A percentile compares a stretch with the other conserved stretches of the same genome.
Evolutionary conservation across 2,888 invertebrate species (phyloP).

Genomic region (Nemapogon koenigi): DNA sequence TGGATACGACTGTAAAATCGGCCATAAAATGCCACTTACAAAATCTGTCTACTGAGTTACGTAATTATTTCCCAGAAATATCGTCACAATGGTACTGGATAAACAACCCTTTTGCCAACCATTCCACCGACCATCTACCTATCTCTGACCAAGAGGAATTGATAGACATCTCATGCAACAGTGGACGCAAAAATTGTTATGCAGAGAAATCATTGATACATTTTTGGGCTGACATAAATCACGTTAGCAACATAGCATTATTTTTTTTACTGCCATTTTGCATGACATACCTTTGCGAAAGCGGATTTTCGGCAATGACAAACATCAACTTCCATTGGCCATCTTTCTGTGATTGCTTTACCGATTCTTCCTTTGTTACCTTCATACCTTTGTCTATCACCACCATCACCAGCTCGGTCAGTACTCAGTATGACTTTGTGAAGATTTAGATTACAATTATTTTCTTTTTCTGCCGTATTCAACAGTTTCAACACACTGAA

Average conservation of each 20-base stretch:
- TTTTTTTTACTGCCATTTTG: not conserved
- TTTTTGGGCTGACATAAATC: not conserved
- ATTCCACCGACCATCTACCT: conserved; percentile 5
- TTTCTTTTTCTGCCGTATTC: too few relatives aligned
- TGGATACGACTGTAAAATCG: not conserved
- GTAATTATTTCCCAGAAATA: conserved; percentile 6
- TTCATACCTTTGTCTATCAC: too few relatives aligned
- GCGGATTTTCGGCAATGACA: not conserved
- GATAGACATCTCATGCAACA: not conserved
- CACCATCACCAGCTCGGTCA: too few relatives aligned
- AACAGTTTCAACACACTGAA: too few relatives aligned
- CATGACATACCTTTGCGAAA: not conserved
- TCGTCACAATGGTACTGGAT: conserved; percentile 5
- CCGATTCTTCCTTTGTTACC: too few relatives aligned
- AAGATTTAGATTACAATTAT: too few relatives aligned
- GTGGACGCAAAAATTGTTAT: not conserved
- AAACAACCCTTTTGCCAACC: conserved; percentile 4
- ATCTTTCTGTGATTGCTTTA: too few relatives aligned
- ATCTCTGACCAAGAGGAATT: conserved; percentile 4
- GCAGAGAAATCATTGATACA: not conserved
- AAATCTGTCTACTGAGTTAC: not conserved
- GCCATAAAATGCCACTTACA: conserved; percentile 6
- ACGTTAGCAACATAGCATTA: not conserved
- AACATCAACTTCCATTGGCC: too few relatives aligned
- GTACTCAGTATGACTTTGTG: too few relatives aligned